These are phyloP conservation scores for Novumbra hubbsi DNA, from an alignment of 2,797 vertebrate species.

Conservation along the genomic window DNA sequence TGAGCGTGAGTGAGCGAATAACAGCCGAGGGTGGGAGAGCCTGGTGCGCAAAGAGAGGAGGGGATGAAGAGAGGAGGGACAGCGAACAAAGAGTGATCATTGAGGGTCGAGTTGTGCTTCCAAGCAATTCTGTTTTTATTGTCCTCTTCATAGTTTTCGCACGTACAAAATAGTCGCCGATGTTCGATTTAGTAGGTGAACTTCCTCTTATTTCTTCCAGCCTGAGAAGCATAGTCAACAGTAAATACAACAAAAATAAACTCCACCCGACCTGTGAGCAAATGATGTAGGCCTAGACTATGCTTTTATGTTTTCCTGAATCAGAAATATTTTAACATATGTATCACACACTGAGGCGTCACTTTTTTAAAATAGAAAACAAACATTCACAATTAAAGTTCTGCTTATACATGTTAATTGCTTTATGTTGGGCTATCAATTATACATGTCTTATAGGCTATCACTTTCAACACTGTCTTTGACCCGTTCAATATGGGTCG, in stretches of 20 bases:
- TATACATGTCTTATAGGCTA: neutral
- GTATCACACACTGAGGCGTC: neutral
- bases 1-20: constrained; percentile 64
- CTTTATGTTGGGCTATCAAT: neutral
- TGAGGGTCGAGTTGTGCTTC: constrained; percentile 27
- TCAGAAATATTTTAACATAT: neutral
- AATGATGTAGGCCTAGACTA: neutral
- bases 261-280: neutral
- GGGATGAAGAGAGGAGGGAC: neutral
- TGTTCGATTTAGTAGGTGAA: neutral
- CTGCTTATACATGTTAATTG: neutral
- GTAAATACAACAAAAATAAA: neutral
- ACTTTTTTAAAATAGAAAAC: neutral
- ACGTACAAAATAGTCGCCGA: neutral
- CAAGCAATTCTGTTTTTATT: constrained; percentile 31
- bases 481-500: neutral
- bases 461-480: neutral
- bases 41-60: constrained; percentile 57
- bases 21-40: constrained; percentile 62
- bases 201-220: neutral
- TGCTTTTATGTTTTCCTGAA: neutral
- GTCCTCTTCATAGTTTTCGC: constrained; percentile 1
- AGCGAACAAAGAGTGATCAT: constrained; percentile 1
- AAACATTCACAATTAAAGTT: neutral
- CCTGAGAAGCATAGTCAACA: neutral